A percentile compares a stretch with the other conserved stretches of the same genome.
Conservation (phyloP, 2,113 vertebrate genomes). For the Heloderma charlesbogerti region DNA sequence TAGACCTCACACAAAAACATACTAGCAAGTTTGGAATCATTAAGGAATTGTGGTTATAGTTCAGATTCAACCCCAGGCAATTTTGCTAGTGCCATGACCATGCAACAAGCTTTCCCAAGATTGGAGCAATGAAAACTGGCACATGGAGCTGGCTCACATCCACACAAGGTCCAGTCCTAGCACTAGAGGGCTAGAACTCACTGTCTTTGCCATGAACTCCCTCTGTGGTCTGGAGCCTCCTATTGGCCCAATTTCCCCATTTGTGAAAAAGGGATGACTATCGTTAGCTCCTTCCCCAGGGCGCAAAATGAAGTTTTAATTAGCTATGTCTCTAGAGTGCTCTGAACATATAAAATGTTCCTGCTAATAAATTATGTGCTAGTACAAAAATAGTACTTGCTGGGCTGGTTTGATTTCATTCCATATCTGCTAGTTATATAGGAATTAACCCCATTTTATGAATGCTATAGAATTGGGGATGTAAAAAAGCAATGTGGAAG, state of each 20-base stretch:
- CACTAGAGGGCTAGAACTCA: neutral
- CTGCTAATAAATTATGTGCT: constrained; percentile 13
- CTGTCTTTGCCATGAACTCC: neutral
- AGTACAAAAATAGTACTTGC: constrained; percentile 9
- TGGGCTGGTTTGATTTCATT: neutral
- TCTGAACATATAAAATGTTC: constrained; percentile 1
- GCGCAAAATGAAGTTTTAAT: constrained; percentile 13
- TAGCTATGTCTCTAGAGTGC: constrained; percentile 14
- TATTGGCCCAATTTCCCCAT: constrained; percentile 7
- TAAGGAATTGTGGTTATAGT: neutral
- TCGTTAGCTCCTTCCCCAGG: constrained; percentile 8
- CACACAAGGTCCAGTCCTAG: neutral
- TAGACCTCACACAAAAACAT: neutral
- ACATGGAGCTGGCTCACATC: neutral
- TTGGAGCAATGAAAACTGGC: neutral
- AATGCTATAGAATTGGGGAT: neutral
- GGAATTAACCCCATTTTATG: constrained; percentile 7
- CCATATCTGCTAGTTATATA: neutral
- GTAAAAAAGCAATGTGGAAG: neutral
- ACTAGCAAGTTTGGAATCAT: neutral
- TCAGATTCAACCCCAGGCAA: neutral
- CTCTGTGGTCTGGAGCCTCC: neutral
- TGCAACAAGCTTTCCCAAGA: neutral
- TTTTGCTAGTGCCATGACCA: neutral
- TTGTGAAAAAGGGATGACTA: neutral